Evolutionary conservation across 1,140 invertebrate genomes (phyloP).

Genomic region (Zaprionus davidi): DNA sequence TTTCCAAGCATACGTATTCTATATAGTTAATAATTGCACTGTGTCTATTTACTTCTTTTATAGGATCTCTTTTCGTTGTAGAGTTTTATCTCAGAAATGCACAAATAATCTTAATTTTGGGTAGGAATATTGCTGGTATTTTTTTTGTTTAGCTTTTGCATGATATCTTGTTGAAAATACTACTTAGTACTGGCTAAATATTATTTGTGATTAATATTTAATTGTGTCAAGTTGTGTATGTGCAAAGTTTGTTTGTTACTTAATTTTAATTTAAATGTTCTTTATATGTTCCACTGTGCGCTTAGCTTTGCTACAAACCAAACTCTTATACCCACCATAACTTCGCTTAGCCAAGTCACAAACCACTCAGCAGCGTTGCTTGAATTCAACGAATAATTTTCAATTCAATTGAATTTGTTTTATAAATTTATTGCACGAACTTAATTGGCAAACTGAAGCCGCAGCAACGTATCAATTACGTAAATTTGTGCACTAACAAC

Average conservation of each 20-base stretch:
- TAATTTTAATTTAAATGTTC: neutral
- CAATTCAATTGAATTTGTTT: constrained; percentile 12
- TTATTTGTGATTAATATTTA: neutral
- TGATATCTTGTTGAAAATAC: constrained; percentile 8
- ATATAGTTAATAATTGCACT: neutral
- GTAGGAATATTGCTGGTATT: constrained; percentile 49
- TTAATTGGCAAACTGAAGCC: constrained; percentile 17
- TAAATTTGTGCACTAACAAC: constrained; percentile 57
- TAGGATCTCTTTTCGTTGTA: constrained; percentile 69
- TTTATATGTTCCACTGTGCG: neutral
- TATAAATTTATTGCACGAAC: neutral
- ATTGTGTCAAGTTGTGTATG: constrained; percentile 39
- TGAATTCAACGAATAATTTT: neutral
- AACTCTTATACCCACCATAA: neutral
- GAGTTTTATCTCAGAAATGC: constrained; percentile 51
- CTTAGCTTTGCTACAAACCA: constrained; percentile 4
- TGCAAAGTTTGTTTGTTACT: neutral
- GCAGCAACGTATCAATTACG: constrained; percentile 51
- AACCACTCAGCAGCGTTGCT: constrained; percentile 8
- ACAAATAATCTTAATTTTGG: constrained; percentile 48
- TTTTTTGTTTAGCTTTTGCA: constrained; percentile 49
- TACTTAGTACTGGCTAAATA: neutral
- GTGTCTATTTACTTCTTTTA: constrained; percentile 50
- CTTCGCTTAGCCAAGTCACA: neutral
- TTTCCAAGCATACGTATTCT: neutral